phyloP scores from a whole-genome alignment of 2,888 invertebrate species.

The Phragmatobia fuliginosa region DNA sequence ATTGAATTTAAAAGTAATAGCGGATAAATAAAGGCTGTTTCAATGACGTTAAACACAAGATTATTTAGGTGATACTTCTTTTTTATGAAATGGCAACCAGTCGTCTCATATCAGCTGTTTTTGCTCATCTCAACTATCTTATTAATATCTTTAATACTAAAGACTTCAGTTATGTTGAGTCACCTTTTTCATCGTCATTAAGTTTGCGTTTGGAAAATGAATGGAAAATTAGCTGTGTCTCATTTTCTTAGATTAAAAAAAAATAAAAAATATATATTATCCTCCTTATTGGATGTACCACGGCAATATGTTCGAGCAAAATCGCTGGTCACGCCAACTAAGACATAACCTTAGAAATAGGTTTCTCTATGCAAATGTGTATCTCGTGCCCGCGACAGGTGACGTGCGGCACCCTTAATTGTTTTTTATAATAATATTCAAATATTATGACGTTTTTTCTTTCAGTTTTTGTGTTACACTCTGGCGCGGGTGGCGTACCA shows the following conservation, averaged over 20 bases:
- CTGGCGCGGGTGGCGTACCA: slow-evolving; percentile 83
- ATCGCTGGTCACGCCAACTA: slow-evolving; percentile 50
- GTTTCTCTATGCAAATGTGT: slow-evolving; percentile 84
- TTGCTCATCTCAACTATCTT: no score
- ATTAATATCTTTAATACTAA: no score
- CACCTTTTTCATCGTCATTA: no score
- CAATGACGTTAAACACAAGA: background rate
- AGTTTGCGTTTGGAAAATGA: no score
- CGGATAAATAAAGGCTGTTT: background rate
- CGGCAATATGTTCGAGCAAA: background rate
- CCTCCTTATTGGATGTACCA: background rate
- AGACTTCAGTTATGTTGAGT: no score
- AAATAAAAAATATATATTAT: no score
- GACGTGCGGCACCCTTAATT: slow-evolving; percentile 85
- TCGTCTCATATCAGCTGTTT: no score
- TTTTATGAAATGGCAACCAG: background rate
- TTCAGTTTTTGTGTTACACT: slow-evolving; percentile 71
- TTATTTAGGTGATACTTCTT: background rate
- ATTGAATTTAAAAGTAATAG: background rate
- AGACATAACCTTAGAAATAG: slow-evolving; percentile 66
- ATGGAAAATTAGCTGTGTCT: background rate
- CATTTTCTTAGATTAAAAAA: no score
- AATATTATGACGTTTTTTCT: slow-evolving; percentile 84
- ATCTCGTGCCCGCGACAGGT: slow-evolving; percentile 85
- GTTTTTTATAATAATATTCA: slow-evolving; percentile 86